Conservation (phyloP, 2,113 vertebrate species). For the Oreochromis spilurus region DNA sequence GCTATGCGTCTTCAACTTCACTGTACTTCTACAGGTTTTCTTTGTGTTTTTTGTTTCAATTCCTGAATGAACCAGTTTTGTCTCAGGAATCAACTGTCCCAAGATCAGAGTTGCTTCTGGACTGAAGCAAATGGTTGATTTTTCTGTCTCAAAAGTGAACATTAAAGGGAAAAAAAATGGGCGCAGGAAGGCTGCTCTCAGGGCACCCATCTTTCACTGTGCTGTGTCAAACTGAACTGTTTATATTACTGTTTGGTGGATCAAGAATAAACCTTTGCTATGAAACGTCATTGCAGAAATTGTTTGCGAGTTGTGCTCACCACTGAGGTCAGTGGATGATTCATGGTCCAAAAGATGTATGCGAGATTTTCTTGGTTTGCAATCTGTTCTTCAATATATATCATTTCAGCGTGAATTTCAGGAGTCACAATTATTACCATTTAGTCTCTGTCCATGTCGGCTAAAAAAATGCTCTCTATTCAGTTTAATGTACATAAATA, state of each 20-base stretch:
- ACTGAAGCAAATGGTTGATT: background rate
- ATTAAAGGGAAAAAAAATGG: background rate
- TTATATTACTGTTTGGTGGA: slow-evolving; percentile 28
- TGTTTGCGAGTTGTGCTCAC: background rate
- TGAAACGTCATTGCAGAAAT: background rate
- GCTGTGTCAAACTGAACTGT: slow-evolving; percentile 36
- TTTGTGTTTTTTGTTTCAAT: background rate
- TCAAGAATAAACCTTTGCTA: slow-evolving; percentile 53
- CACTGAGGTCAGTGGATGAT: background rate
- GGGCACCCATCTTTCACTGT: slow-evolving; percentile 10
- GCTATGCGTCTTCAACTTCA: background rate
- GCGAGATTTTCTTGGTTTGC: background rate
- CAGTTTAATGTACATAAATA: slow-evolving; percentile 68
- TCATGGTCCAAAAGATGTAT: background rate
- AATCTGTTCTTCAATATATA: background rate
- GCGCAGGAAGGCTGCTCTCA: slow-evolving; percentile 9
- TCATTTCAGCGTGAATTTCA: background rate
- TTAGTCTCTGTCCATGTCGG: background rate
- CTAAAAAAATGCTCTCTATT: background rate
- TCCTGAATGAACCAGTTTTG: slow-evolving; percentile 14
- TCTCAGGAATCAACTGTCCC: slow-evolving; percentile 45
- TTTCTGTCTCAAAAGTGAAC: slow-evolving; percentile 7
- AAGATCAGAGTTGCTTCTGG: slow-evolving; percentile 17
- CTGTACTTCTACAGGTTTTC: background rate
- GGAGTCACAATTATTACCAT: background rate